Percentiles rank a stretch among this genome's conserved stretches.
phyloP scores from a whole-genome alignment of 2,113 vertebrate genomes.

The Tragelaphus buxtoni region DNA sequence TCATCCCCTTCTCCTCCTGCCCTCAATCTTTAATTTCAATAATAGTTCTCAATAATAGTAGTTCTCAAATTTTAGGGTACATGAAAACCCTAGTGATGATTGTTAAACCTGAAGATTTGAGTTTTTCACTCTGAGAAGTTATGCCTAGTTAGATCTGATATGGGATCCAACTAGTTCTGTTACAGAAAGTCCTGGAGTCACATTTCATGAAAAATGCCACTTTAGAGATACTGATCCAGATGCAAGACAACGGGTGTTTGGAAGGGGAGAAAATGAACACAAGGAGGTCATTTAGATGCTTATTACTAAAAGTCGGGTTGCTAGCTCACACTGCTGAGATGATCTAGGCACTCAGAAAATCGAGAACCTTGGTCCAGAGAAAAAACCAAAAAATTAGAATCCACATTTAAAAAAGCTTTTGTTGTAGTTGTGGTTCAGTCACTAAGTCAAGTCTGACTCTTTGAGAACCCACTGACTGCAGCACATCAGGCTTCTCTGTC shows the following conservation, averaged over 20 bases:
- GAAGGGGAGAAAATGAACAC: neutral
- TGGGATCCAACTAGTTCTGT: neutral
- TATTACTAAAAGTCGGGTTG: neutral
- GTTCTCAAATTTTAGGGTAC: neutral
- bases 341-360: neutral
- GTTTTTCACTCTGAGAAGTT: neutral
- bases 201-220: neutral
- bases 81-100: neutral
- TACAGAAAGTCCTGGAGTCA: neutral
- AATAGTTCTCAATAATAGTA: constrained; percentile 19
- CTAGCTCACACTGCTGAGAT: neutral
- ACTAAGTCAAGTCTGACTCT: neutral
- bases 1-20: neutral
- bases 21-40: neutral
- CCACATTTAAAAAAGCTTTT: neutral
- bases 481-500: neutral
- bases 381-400: neutral
- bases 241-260: neutral
- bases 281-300: neutral
- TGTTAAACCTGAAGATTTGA: constrained; percentile 38
- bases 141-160: neutral
- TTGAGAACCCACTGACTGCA: neutral
- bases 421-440: neutral
- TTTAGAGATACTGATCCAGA: neutral
- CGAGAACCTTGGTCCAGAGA: neutral